Evolutionary conservation across 2,888 invertebrate genomes (phyloP).

Genomic region (Caenorhabditis becei): DNA sequence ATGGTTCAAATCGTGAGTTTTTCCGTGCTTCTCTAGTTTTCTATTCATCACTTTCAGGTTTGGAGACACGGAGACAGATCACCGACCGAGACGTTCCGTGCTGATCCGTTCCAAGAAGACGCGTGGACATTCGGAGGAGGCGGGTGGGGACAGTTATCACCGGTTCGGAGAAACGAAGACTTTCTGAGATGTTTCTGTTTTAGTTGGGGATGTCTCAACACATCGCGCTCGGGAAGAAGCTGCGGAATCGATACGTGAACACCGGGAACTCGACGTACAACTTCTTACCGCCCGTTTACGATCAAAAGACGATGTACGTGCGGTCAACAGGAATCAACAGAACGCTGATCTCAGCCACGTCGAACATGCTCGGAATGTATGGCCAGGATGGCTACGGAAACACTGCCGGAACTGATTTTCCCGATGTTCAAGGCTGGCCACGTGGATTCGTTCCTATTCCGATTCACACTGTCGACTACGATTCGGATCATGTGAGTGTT

Average conservation of each 20-base stretch:
- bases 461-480: constrained; percentile 88
- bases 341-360: constrained; percentile 85
- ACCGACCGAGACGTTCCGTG: constrained; percentile 63
- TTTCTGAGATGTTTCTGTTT: not conserved
- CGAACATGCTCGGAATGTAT: constrained; percentile 72
- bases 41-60: constrained; percentile 34
- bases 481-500: constrained; percentile 84
- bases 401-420: constrained; percentile 38
- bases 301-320: constrained; percentile 84
- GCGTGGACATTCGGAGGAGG: constrained; percentile 71
- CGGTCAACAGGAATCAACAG: constrained; percentile 91
- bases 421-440: constrained; percentile 69
- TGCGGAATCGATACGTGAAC: constrained; percentile 87
- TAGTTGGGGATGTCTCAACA: constrained; percentile 84
- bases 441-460: constrained; percentile 86
- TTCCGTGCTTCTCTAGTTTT: not conserved
- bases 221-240: constrained; percentile 87
- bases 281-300: constrained; percentile 85
- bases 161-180: constrained; percentile 54
- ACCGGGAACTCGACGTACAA: constrained; percentile 76
- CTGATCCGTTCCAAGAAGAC: constrained; percentile 63
- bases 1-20: constrained; percentile 52
- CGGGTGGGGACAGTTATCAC: constrained; percentile 70
- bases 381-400: constrained; percentile 48
- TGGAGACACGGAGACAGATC: constrained; percentile 78